Percentiles rank a stretch among this genome's conserved stretches.
Evolutionary conservation across 2,797 vertebrate species (phyloP).

Genomic region (Sebastes hubbsi): DNA sequence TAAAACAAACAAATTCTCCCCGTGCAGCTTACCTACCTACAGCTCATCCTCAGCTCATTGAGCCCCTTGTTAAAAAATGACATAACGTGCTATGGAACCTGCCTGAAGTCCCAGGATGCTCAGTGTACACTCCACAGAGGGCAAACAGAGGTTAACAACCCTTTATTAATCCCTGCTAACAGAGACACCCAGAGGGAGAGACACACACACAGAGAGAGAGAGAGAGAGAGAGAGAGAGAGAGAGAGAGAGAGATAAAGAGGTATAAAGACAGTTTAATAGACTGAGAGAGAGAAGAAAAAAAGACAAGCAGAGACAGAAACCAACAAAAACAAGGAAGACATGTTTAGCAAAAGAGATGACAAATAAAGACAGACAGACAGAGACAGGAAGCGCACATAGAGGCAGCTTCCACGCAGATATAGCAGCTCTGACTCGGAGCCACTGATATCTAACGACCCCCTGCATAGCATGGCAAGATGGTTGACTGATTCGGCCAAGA

Average conservation of each 20-base stretch:
- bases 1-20: neutral
- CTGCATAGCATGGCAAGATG: slow-evolving; percentile 35
- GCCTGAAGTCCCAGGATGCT: slow-evolving; percentile 61
- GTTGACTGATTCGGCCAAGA: slow-evolving; percentile 43
- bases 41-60: slow-evolving; percentile 14
- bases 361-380: slow-evolving; percentile 3
- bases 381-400: neutral
- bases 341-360: neutral
- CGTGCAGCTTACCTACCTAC: slow-evolving; percentile 2
- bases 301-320: neutral
- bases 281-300: neutral
- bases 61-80: slow-evolving; percentile 49
- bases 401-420: slow-evolving; percentile 21
- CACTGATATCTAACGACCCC: slow-evolving; percentile 46
- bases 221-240: neutral
- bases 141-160: slow-evolving; percentile 69
- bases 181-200: slow-evolving; percentile 49
- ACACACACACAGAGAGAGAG: neutral
- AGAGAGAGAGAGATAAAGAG: neutral
- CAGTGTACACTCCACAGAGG: slow-evolving; percentile 52
- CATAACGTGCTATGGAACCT: slow-evolving; percentile 35
- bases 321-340: slow-evolving; percentile 13
- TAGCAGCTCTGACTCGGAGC: slow-evolving; percentile 22
- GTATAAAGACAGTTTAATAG: slow-evolving; percentile 20
- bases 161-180: slow-evolving; percentile 70